Percentiles rank a stretch among this genome's conserved stretches.
Conservation (phyloP, 2,113 vertebrate genomes). For the Ginglymostoma cirratum region DNA sequence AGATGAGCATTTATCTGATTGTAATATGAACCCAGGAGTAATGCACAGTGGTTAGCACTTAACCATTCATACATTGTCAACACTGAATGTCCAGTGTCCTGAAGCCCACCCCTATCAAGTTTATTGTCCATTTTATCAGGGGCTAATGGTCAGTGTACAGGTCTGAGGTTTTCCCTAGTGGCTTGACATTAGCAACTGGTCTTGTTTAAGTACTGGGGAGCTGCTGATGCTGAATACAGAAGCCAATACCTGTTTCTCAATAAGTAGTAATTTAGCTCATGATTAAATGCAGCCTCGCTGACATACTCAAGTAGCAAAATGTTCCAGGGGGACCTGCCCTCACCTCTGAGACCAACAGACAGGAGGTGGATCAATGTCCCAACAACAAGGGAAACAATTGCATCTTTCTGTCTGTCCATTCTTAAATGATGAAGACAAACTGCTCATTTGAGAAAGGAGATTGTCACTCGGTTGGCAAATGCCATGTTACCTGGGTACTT, state of each 20-base stretch:
- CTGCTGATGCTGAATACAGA: slow-evolving; percentile 48
- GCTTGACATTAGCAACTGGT: slow-evolving; percentile 61
- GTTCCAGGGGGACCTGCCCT: slow-evolving; percentile 60
- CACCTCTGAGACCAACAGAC: slow-evolving; percentile 53
- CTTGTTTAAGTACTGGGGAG: slow-evolving; percentile 63
- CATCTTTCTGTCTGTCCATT: slow-evolving; percentile 45
- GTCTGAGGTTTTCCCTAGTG: slow-evolving; percentile 57
- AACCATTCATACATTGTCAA: slow-evolving; percentile 34
- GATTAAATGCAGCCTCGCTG: slow-evolving; percentile 58
- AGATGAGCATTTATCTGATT: slow-evolving; percentile 36
- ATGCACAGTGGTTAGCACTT: slow-evolving; percentile 31
- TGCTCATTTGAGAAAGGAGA: slow-evolving; percentile 30
- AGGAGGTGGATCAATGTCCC: slow-evolving; percentile 57
- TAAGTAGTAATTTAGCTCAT: slow-evolving; percentile 59
- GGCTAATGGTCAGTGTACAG: slow-evolving; percentile 64
- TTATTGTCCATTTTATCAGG: slow-evolving; percentile 62
- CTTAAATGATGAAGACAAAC: slow-evolving; percentile 38
- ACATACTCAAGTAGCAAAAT: slow-evolving; percentile 53
- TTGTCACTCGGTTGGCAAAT: slow-evolving; percentile 28
- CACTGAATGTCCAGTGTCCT: slow-evolving; percentile 36
- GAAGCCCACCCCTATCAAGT: slow-evolving; percentile 28
- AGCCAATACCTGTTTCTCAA: slow-evolving; percentile 65
- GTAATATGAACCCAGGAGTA: slow-evolving; percentile 28
- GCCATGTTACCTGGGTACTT: slow-evolving; percentile 1
- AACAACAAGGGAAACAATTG: slow-evolving; percentile 53